phyloP scores from a whole-genome alignment of 2,797 vertebrate species.

The Danionella dracula region DNA sequence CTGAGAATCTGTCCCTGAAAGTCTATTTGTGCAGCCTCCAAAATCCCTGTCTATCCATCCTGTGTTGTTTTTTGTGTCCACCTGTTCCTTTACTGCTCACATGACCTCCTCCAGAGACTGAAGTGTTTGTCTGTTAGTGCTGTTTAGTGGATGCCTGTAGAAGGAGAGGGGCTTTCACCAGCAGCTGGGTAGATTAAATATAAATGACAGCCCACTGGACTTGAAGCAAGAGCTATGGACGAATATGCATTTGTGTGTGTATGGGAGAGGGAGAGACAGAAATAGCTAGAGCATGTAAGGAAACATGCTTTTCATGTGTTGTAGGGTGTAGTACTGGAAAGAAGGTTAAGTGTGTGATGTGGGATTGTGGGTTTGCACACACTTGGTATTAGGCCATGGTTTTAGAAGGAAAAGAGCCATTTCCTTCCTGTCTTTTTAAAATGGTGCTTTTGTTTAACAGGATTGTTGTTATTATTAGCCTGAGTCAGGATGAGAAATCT shows the following conservation, averaged over 20 bases:
- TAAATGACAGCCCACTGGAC: slow-evolving; percentile 53
- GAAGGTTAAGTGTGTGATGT: slow-evolving; percentile 3
- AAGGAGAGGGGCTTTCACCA: slow-evolving; percentile 58
- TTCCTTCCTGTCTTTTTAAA: slow-evolving; percentile 70
- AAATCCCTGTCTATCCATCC: slow-evolving; percentile 1
- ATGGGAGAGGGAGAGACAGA: slow-evolving; percentile 13
- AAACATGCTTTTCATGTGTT: slow-evolving; percentile 22
- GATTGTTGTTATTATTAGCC: slow-evolving; percentile 57
- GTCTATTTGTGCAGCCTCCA: neutral
- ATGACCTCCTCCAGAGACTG: slow-evolving; percentile 7
- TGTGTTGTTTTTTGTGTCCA: slow-evolving; percentile 5
- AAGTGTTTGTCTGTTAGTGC: slow-evolving; percentile 9
- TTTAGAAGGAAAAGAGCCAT: slow-evolving; percentile 45
- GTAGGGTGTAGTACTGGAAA: slow-evolving; percentile 21
- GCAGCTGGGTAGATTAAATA: slow-evolving; percentile 72
- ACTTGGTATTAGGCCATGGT: slow-evolving; percentile 56
- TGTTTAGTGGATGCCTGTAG: slow-evolving; percentile 57
- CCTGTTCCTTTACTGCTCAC: slow-evolving; percentile 16
- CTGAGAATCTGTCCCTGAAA: too few relatives aligned
- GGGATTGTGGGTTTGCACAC: neutral
- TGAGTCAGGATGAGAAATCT: slow-evolving; percentile 25
- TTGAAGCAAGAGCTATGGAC: slow-evolving; percentile 32
- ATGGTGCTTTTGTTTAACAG: slow-evolving; percentile 60
- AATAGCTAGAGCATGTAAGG: slow-evolving; percentile 17
- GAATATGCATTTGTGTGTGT: slow-evolving; percentile 7